phyloP scores from a whole-genome alignment of 2,888 invertebrate species.

The Netelia inedita region DNA sequence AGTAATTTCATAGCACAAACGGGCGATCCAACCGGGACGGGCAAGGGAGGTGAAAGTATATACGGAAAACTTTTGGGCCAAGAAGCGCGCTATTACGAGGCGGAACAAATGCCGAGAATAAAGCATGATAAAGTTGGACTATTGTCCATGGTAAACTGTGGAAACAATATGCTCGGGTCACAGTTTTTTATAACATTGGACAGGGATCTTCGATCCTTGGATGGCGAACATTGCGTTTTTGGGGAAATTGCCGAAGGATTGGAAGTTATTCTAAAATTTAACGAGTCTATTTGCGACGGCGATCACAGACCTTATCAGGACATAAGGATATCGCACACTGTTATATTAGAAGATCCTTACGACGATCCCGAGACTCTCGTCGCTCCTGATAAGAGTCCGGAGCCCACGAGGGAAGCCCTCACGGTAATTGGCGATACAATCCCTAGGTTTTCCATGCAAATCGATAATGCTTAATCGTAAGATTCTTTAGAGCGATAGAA shows the following conservation, averaged over 20 bases:
- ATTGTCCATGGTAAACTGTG: constrained; percentile 97
- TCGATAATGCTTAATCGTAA: neutral
- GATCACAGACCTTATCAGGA: constrained; percentile 97
- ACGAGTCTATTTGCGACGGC: constrained; percentile 97
- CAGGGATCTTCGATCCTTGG: constrained; percentile 94
- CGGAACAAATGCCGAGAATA: constrained; percentile 95
- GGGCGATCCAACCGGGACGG: constrained; percentile 97
- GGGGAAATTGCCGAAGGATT: constrained; percentile 97
- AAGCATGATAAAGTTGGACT: constrained; percentile 95
- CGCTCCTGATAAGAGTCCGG: constrained; percentile 95
- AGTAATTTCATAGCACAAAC: constrained; percentile 98
- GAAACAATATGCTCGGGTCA: constrained; percentile 95
- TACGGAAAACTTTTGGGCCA: constrained; percentile 95
- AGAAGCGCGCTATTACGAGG: constrained; percentile 95
- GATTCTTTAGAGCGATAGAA: constrained; percentile 90
- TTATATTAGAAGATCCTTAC: constrained; percentile 98
- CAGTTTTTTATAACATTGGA: constrained; percentile 98
- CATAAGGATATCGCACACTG: constrained; percentile 98
- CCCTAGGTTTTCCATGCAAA: neutral
- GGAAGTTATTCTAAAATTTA: constrained; percentile 94
- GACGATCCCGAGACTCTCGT: constrained; percentile 93
- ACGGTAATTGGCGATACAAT: constrained; percentile 76
- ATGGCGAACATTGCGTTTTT: constrained; percentile 97
- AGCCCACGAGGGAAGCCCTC: constrained; percentile 93
- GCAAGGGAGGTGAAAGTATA: constrained; percentile 96